Evolutionary conservation across 2,113 vertebrate species (phyloP), one percentile per base, ranked within the genome.

Genomic region (Vombatus ursinus): DNA sequence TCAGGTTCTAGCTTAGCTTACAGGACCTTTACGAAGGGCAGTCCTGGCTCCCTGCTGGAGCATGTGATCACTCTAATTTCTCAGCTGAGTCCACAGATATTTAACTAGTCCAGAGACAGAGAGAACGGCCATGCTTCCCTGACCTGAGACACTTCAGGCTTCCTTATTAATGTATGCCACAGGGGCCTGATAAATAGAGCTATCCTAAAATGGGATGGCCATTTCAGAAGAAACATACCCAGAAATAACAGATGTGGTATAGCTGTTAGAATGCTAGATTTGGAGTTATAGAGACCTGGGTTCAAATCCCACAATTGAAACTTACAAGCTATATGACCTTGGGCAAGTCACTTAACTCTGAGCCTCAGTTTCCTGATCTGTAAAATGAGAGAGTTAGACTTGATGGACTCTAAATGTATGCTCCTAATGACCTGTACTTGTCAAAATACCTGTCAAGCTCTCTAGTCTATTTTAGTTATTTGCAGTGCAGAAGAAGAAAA

Each of bases 11-110:
- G 19, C 94, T 53, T 90, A 94, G 50, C 77, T 90, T 23, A 93
- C 19, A n/a, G 91, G 93, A 91, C 25, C 57, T 94, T 92, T 49
- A 10, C 28, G 90, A 96, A 95, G 91, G 57, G 93, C 52, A 14
- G 31, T 50, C 49, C 94, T 61, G 52, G 95, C 23, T 68, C 48
- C 91, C 37, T 92, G 16, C 25, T 68, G 89, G 50, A 44, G 93
- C 53, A 95, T 37, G 22, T 48, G 23, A 48, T 50, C 54, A 5
- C 44, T 49, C 51, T 53, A 44, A 8, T 61, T 44, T 93, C 90
- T 90, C 57, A 68, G 16, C 57, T 94, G 92, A 93, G 92, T 16
- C 49, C 52, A n/a, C n/a, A 53, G 92, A 37, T 44, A 54, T n/a
- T 95, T 44, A 50, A 22, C 1, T 1, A n/a, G 6, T 7, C 89